phyloP scores from a whole-genome alignment of 1,140 invertebrate species.

The Antheraea mylitta region DNA sequence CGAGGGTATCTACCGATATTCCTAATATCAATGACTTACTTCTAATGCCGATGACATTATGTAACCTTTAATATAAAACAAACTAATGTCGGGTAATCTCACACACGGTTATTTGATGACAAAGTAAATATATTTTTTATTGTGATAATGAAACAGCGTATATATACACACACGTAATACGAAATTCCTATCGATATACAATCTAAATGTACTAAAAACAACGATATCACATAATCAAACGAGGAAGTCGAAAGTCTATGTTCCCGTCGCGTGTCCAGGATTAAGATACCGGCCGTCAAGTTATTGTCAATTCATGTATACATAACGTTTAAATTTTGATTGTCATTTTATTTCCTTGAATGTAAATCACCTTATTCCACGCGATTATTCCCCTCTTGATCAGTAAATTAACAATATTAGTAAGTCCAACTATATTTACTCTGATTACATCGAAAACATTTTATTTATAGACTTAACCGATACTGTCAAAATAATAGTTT shows the following conservation, averaged over 20 bases:
- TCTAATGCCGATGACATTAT: constrained; percentile 17
- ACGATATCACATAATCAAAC: too few relatives aligned
- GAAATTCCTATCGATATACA: too few relatives aligned
- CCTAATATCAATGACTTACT: neutral
- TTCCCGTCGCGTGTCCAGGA: constrained; percentile 28
- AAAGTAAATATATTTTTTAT: neutral
- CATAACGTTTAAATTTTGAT: constrained; percentile 18
- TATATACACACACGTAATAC: too few relatives aligned
- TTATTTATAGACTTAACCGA: too few relatives aligned
- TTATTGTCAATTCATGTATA: constrained; percentile 16
- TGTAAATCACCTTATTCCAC: neutral
- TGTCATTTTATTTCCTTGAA: neutral
- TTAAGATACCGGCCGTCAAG: constrained; percentile 12
- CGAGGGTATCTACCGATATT: constrained; percentile 3
- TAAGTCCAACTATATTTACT: neutral
- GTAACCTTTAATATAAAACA: constrained; percentile 5
- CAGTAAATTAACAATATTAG: neutral
- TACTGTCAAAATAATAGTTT: neutral
- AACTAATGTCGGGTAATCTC: neutral
- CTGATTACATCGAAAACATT: too few relatives aligned
- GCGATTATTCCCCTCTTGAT: neutral
- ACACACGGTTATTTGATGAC: neutral
- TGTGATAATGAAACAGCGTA: constrained; percentile 9
- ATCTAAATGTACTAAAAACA: too few relatives aligned
- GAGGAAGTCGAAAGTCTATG: constrained; percentile 14